phyloP scores from a whole-genome alignment of 1,140 invertebrate genomes.

The Drosophila sp. region DNA sequence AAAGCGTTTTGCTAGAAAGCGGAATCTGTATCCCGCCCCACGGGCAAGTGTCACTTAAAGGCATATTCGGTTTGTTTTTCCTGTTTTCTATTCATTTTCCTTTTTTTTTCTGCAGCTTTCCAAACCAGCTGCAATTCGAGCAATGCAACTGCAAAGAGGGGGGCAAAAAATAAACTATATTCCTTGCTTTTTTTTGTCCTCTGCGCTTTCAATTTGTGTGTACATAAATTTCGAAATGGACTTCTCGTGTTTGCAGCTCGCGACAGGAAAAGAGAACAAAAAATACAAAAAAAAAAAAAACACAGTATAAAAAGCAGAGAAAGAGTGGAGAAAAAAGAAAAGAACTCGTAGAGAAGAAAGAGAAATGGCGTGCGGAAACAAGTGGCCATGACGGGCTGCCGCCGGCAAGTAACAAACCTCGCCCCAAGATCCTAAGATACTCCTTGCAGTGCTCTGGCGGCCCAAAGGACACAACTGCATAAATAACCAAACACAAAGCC shows the following conservation, averaged over 20 bases:
- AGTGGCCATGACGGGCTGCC: slow-evolving; percentile 52
- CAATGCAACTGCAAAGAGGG: slow-evolving; percentile 52
- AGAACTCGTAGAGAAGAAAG: slow-evolving; percentile 7
- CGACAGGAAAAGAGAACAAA: slow-evolving; percentile 43
- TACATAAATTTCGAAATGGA: slow-evolving; percentile 80
- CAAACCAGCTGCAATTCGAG: slow-evolving; percentile 53
- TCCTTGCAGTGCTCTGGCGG: slow-evolving; percentile 25
- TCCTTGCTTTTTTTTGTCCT: slow-evolving; percentile 28
- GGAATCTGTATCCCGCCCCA: slow-evolving; percentile 11
- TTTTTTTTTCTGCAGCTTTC: slow-evolving; percentile 26
- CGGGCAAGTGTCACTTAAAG: slow-evolving; percentile 65
- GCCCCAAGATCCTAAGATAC: slow-evolving; percentile 51
- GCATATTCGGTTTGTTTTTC: slow-evolving; percentile 53
- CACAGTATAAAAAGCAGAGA: slow-evolving; percentile 37
- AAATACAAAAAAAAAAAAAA: slow-evolving; percentile 25
- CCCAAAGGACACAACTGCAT: slow-evolving; percentile 61
- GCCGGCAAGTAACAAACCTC: slow-evolving; percentile 20
- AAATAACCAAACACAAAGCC: slow-evolving; percentile 64
- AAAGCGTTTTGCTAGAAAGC: slow-evolving; percentile 16
- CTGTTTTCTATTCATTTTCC: slow-evolving; percentile 14
- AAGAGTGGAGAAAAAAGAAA: slow-evolving; percentile 2
- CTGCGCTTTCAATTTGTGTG: slow-evolving; percentile 76
- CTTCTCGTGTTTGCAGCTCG: slow-evolving; percentile 67
- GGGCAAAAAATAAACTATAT: slow-evolving; percentile 5
- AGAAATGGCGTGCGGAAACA: slow-evolving; percentile 70